Evolutionary conservation across 2,113 vertebrate genomes (phyloP).

Genomic region (Phrynocephalus versicolor): DNA sequence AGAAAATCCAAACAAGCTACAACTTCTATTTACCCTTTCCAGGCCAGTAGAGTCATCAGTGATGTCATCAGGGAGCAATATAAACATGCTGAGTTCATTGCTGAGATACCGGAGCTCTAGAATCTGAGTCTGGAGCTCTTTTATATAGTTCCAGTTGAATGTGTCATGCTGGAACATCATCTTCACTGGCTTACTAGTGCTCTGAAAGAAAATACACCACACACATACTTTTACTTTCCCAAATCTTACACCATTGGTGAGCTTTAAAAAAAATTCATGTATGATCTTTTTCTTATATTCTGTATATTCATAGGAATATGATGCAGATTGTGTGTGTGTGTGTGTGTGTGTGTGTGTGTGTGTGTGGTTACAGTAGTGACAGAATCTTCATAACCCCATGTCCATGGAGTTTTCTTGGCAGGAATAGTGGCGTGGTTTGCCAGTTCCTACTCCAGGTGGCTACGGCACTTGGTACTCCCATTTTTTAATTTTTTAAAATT

Average conservation of each 20-base stretch:
- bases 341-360: no score
- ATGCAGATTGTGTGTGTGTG: no score
- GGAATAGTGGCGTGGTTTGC: no score
- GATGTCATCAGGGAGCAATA: conserved; percentile 76
- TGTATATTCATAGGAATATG: no score
- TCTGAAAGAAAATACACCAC: conserved; percentile 58
- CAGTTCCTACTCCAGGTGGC: no score
- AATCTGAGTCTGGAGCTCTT: conserved; percentile 70
- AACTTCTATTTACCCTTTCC: conserved; percentile 71
- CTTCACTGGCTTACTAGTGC: conserved; percentile 70
- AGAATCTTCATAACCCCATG: no score
- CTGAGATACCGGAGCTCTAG: conserved; percentile 78
- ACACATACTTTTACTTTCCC: background rate
- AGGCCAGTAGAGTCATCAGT: conserved; percentile 67
- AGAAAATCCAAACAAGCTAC: background rate
- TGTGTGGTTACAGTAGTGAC: no score
- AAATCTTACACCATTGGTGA: background rate
- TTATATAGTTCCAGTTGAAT: conserved; percentile 74
- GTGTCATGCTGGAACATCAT: conserved; percentile 81
- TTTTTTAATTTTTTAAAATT: no score
- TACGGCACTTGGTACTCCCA: no score
- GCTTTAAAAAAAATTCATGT: background rate
- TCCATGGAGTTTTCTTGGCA: no score
- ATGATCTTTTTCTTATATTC: background rate
- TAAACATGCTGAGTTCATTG: conserved; percentile 80